Evolutionary conservation across 1,140 invertebrate species (phyloP), one percentile per base, ranked within the genome.

Genomic region (Goniozus legneri): DNA sequence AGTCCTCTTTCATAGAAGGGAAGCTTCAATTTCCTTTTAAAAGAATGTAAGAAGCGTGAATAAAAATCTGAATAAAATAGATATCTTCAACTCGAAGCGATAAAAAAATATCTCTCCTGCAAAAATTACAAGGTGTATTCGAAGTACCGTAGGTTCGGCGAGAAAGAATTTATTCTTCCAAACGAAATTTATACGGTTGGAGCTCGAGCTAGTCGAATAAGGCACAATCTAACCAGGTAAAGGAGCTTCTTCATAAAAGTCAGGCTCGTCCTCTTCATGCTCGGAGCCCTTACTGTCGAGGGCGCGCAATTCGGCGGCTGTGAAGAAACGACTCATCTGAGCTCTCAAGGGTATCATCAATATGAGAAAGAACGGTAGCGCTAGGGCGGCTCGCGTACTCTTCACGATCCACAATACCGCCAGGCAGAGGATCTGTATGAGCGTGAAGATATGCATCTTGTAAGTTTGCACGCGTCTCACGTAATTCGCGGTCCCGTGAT

Each of bases 401-500:
- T 97, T 96, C 1, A 97, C 88, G 3, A 84, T 78, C 86, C 92
- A 95, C 24, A 97, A 72, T 2, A 89, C 41, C 0, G 78, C 80
- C 34, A 97, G 77, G 61, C 89, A 90, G 0, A 84, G 54, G 8
- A 94, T 69, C 75, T 97, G 93, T 47, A 95, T 84, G 6, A 85
- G 52, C 0, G 93, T 97, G 71, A 87, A 97, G 8, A 93, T 62
- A 69, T 97, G 92, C 91, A 97, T 94, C 68, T 93, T 94, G 67
- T 85, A 80, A 0, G 92, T 94, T 53, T 86, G 85, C 2, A 96
- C 90, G 55, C 84, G 80, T 58, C 86, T 77, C 14, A 91, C 87
- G 67, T 89, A 91, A 6, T 84, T 80, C 1, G 88, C 85, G 47
- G 87, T 84, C 2, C 92, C 92, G 72, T 96, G 92, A 71, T 97